These are phyloP conservation scores for Lerista edwardsae DNA, from an alignment of 2,797 vertebrate species.

Conservation along the genomic window DNA sequence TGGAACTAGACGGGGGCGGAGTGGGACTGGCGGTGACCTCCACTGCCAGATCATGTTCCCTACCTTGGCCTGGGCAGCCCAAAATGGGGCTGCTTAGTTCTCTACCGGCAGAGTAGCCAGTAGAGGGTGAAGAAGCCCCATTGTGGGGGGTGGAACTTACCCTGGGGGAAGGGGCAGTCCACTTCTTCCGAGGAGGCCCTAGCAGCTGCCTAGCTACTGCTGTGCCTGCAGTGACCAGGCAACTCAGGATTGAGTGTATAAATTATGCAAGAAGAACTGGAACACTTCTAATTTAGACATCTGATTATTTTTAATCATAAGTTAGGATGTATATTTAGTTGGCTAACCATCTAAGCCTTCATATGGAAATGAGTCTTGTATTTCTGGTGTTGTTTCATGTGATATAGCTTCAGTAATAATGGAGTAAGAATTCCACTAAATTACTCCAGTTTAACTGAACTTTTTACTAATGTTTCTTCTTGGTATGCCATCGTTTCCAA, in stretches of 20 bases:
- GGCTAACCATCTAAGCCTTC: background rate
- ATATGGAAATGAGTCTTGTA: background rate
- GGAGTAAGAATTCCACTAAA: background rate
- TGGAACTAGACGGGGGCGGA: too few relatives aligned
- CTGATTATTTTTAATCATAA: background rate
- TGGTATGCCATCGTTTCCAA: background rate
- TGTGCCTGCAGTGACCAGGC: too few relatives aligned
- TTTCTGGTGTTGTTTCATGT: background rate
- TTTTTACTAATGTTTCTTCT: background rate
- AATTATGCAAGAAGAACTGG: background rate
- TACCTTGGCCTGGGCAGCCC: too few relatives aligned
- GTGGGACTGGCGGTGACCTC: too few relatives aligned
- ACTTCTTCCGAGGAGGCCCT: too few relatives aligned
- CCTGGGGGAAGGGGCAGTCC: too few relatives aligned
- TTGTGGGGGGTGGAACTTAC: too few relatives aligned
- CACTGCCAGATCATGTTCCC: too few relatives aligned
- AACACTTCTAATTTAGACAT: background rate
- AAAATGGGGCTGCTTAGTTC: too few relatives aligned
- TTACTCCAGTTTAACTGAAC: background rate
- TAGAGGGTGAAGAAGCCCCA: too few relatives aligned
- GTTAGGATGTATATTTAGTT: background rate
- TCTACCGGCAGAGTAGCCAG: too few relatives aligned
- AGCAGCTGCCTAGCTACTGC: too few relatives aligned
- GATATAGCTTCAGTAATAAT: background rate
- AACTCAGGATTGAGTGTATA: background rate